Conservation (phyloP, 2,113 vertebrate genomes). For the Sciurus niger region DNA sequence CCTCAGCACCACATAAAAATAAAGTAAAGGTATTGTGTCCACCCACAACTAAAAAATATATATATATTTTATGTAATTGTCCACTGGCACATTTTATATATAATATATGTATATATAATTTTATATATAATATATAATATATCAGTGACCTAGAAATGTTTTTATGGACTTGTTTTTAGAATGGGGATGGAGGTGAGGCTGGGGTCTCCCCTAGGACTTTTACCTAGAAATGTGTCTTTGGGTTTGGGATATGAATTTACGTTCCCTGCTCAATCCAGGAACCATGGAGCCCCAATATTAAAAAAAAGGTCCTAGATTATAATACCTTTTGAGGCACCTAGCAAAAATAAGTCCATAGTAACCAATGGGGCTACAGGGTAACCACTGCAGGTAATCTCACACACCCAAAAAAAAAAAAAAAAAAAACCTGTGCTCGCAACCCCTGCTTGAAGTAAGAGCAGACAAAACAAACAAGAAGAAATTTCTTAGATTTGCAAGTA, state of each 20-base stretch:
- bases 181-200: accelerated
- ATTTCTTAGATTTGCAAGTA: background rate
- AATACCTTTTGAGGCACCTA: background rate
- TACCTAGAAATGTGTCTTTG: background rate
- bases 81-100: no score
- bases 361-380: background rate
- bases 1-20: no score
- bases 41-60: no score
- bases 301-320: background rate
- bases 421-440: background rate
- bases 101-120: no score
- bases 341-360: constrained; percentile 30
- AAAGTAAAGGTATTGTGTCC: no score
- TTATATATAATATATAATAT: no score
- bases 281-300: background rate
- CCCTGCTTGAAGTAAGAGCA: background rate
- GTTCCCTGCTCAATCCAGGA: constrained; percentile 14
- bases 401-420: background rate
- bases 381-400: background rate
- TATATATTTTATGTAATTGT: no score
- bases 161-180: background rate
- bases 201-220: background rate
- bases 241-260: background rate
- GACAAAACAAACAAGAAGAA: background rate
- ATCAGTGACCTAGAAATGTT: background rate